Conservation (phyloP, 2,888 invertebrate genomes). For the Cephonodes hylas region DNA sequence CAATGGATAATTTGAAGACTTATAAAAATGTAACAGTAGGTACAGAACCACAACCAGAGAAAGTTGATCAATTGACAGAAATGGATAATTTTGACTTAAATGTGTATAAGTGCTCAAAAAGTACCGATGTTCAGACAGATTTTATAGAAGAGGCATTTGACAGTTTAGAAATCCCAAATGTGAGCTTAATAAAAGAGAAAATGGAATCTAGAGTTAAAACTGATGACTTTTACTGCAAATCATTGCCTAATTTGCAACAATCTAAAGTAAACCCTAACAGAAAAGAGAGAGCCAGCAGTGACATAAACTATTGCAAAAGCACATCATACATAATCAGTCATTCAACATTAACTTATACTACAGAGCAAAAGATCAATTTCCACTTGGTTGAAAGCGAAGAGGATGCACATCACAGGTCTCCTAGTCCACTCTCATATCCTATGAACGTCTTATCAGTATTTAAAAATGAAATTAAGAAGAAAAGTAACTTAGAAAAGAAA, state of each 20-base stretch:
- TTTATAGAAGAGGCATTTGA: constrained; percentile 49
- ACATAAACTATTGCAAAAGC: constrained; percentile 42
- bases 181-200: constrained; percentile 61
- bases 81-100: constrained; percentile 37
- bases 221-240: constrained; percentile 40
- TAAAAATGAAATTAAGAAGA: constrained; percentile 53
- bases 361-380: constrained; percentile 66
- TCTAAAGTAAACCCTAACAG: constrained; percentile 37
- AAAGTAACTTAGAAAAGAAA: constrained; percentile 18
- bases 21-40: constrained; percentile 40
- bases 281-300: constrained; percentile 34
- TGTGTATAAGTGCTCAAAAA: constrained; percentile 35
- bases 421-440: constrained; percentile 61
- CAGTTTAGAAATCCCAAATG: constrained; percentile 70
- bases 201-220: constrained; percentile 47
- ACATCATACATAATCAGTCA: constrained; percentile 61
- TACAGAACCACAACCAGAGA: constrained; percentile 41
- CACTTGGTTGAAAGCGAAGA: constrained; percentile 58
- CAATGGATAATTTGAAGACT: constrained; percentile 31
- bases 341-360: constrained; percentile 68
- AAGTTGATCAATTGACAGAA: constrained; percentile 45
- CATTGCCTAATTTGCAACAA: constrained; percentile 49
- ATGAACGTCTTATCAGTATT: constrained; percentile 65
- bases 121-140: constrained; percentile 40
- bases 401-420: constrained; percentile 35